Evolutionary conservation across 2,113 vertebrate genomes (phyloP).

Genomic region (Mastomys coucha): DNA sequence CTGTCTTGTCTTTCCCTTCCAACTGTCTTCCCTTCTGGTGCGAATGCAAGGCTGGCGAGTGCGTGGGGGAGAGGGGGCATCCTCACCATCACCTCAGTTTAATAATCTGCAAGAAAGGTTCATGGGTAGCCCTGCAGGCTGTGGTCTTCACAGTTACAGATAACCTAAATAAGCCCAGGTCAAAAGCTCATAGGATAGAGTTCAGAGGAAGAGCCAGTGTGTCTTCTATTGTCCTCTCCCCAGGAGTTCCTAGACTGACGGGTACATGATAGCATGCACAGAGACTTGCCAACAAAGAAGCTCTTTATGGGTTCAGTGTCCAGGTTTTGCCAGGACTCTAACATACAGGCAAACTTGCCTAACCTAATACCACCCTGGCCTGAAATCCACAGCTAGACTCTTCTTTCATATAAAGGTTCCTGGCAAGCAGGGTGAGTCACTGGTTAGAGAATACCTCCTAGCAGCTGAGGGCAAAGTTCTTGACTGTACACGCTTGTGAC

Average conservation of each 20-base stretch:
- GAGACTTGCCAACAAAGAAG: background rate
- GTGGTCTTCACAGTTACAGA: rapidly evolving
- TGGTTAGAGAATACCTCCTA: background rate
- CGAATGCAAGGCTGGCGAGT: background rate
- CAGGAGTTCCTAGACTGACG: rapidly evolving
- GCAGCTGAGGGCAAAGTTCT: background rate
- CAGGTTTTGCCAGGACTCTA: background rate
- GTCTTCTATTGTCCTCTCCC: background rate
- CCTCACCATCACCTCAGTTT: background rate
- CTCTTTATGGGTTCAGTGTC: background rate
- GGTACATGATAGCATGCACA: rapidly evolving
- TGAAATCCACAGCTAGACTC: too few species aligned
- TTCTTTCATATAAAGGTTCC: background rate
- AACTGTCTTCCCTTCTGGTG: background rate
- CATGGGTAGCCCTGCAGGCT: background rate
- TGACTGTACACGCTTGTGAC: background rate
- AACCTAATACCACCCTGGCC: background rate
- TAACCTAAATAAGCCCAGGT: background rate
- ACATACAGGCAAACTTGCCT: rapidly evolving
- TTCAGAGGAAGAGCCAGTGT: too few species aligned
- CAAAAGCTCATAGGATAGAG: background rate
- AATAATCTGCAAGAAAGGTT: background rate
- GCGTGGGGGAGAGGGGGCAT: too few species aligned
- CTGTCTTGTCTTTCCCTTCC: background rate
- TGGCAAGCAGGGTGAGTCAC: rapidly evolving